Evolutionary conservation across 2,113 vertebrate genomes (phyloP).

Genomic region (human): GRCh38 chr6:97589501-97590000

Average conservation of each 20-base stretch:
- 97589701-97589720: not conserved
- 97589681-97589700: not conserved
- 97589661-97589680: not conserved
- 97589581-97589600: not conserved
- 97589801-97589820: not conserved
- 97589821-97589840: slow-evolving; percentile 1
- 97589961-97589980: not conserved
- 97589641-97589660: not conserved
- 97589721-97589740: not conserved
- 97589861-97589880: not conserved
- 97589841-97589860: not conserved
- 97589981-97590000: not conserved
- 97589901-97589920: not conserved
- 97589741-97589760: slow-evolving; percentile 13
- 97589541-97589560: not conserved
- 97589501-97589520: not conserved
- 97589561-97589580: not conserved
- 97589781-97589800: not conserved
- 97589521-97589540: not conserved
- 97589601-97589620: not conserved
- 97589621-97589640: not conserved
- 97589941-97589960: not conserved
- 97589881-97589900: not conserved
- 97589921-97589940: slow-evolving; percentile 2
- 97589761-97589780: not conserved